A percentile compares a stretch with the other conserved stretches of the same genome.
Conservation (phyloP, 2,888 invertebrate species). For the Acrocyrtus sp. region DNA sequence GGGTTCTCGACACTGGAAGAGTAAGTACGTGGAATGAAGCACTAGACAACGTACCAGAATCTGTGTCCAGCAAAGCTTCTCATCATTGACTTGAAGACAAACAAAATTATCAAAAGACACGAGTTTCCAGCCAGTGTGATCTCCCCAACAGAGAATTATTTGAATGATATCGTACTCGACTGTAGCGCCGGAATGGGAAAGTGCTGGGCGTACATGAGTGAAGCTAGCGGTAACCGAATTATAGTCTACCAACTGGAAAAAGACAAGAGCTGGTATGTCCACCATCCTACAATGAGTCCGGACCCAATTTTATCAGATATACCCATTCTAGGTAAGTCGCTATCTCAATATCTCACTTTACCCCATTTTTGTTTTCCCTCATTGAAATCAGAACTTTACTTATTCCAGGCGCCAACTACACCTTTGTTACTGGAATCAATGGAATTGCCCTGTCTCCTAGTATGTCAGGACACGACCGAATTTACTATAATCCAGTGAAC, state of each 20-base stretch:
- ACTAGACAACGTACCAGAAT: conserved; percentile 63
- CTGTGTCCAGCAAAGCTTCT: conserved; percentile 77
- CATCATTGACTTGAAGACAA: conserved; percentile 74
- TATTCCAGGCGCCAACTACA: conserved; percentile 38
- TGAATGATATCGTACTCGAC: conserved; percentile 80
- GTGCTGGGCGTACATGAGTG: conserved; percentile 46
- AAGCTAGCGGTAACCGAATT: conserved; percentile 33
- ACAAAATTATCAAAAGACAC: conserved; percentile 72
- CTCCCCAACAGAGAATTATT: conserved; percentile 70
- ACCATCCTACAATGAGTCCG: conserved; percentile 31
- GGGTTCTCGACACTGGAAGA: conserved; percentile 77
- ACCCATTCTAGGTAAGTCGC: conserved; percentile 23
- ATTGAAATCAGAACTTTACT: not conserved
- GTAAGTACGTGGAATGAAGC: conserved; percentile 70
- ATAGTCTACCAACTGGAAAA: conserved; percentile 29
- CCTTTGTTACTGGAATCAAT: conserved; percentile 71
- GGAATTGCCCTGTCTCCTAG: conserved; percentile 78
- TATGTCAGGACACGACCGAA: conserved; percentile 73
- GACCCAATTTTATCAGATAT: conserved; percentile 14
- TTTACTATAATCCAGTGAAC: conserved; percentile 77
- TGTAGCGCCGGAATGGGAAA: conserved; percentile 66
- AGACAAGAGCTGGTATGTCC: conserved; percentile 35
- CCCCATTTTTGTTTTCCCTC: not conserved
- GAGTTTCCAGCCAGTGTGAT: conserved; percentile 53
- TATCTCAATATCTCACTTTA: not conserved